Percentiles rank a stretch among this genome's conserved stretches.
These are phyloP conservation scores for Aricia artaxerxes DNA, from an alignment of 2,888 invertebrate species.

Conservation along the genomic window DNA sequence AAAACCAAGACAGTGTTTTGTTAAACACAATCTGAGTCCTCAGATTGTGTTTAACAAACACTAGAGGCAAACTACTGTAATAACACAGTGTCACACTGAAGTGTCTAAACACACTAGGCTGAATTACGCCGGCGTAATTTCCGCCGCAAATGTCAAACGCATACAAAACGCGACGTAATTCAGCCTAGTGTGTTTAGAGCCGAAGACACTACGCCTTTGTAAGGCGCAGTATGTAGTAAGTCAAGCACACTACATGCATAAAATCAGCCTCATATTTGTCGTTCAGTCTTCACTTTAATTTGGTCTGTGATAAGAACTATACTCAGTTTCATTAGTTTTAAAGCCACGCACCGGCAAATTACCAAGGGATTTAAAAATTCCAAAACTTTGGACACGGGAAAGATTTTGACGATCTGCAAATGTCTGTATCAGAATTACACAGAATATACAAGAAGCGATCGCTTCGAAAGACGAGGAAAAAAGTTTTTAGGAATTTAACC, in stretches of 20 bases:
- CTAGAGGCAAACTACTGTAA: background rate
- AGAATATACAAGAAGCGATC: background rate
- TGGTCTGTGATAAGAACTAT: background rate
- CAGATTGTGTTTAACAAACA: too few species aligned
- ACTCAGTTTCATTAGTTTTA: background rate
- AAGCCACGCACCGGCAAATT: background rate
- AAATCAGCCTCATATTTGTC: too few species aligned
- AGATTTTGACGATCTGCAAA: background rate
- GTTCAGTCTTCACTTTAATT: background rate
- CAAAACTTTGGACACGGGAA: background rate
- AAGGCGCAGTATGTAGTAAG: too few species aligned
- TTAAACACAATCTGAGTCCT: background rate
- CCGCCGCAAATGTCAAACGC: too few species aligned
- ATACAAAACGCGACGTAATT: too few species aligned
- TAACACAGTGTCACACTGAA: background rate
- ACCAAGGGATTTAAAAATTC: background rate
- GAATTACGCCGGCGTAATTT: too few species aligned
- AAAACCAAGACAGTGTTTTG: background rate
- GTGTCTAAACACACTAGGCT: too few species aligned
- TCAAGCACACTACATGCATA: too few species aligned
- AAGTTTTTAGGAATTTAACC: too few species aligned
- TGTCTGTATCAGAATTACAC: conserved; percentile 1
- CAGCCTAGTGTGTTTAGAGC: too few species aligned
- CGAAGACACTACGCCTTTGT: too few species aligned
- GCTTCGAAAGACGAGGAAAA: background rate